Base-by-base conservation (phyloP, 2,888 invertebrate genomes). In the Campaea margaritaria region DNA sequence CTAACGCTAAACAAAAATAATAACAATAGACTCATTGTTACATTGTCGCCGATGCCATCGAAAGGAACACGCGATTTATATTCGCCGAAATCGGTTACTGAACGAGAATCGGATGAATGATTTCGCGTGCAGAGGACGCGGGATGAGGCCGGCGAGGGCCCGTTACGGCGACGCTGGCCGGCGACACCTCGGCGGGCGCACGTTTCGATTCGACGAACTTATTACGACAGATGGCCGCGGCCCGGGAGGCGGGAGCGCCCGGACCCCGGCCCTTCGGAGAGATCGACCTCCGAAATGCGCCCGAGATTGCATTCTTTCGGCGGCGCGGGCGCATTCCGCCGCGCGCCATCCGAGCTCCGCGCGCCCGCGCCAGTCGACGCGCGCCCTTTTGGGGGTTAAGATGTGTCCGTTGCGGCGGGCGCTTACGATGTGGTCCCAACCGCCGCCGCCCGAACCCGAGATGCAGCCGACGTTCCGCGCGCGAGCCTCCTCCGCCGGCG, bases 231-330 rank as follows among this genome's bases (percentile, higher is more conserved):
- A 91, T 91, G 91, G 86, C 85, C 81, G 85, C 80, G 81, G 87
- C 78, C 81, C 83, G 86, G 87, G 85, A 85, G 87, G 87, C 86
- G 89, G 88, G 89, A 85, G 87, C 86, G 86, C 83, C 81, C 81
- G 82, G 85, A 81, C 82, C 85, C 81, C 83, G 87, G 87, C 86
- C 85, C 89, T 85, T 82, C 81, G 87, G 89, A 90, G 91, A 91
- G 92, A 91, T 91, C 91, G 91, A 90, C 90, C 91, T 91, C 92
- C 92, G 92, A 92, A 92, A 91, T 89, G 91, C 92, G 91, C 88
- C 92, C 91, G 92, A 91, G 92, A 92, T 92, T 91, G 91, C 93
- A 93, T 92, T 93, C 93, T 93, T 93, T 92, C 91, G 92, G 91
- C 90, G 84, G 89, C 83, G 87, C 91, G 91, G 91, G 93, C 91